Evolutionary conservation across 2,113 vertebrate genomes (phyloP).

Genomic region (Syngnathus floridae): DNA sequence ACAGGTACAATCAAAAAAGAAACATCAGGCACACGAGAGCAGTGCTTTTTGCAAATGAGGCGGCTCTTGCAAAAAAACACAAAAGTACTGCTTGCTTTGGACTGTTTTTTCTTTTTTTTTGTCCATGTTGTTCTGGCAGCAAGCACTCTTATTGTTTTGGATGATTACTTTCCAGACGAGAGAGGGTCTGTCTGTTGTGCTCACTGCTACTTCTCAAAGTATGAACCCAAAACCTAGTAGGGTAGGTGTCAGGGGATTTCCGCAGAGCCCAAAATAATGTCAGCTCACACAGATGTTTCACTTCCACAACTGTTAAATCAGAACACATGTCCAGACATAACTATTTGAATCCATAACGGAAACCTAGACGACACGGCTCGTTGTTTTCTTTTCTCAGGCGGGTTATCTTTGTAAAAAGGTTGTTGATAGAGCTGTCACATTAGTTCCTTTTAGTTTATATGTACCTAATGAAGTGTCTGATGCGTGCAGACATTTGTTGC

Average conservation of each 20-base stretch:
- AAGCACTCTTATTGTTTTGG: conserved; percentile 26
- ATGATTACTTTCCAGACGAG: conserved; percentile 27
- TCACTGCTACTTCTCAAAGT: conserved; percentile 22
- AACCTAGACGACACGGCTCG: no score
- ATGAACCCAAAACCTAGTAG: conserved; percentile 17
- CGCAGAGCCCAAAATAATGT: conserved; percentile 19
- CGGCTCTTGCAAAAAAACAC: conserved; percentile 2
- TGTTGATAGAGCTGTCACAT: not conserved
- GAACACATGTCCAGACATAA: conserved; percentile 4
- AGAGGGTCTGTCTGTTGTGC: conserved; percentile 24
- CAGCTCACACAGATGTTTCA: conserved; percentile 1
- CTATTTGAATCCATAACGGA: not conserved
- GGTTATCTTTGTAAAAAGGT: not conserved
- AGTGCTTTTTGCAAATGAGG: conserved; percentile 16
- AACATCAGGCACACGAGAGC: conserved; percentile 11
- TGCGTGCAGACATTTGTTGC: not conserved
- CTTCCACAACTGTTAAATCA: conserved; percentile 12
- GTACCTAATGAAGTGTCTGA: not conserved
- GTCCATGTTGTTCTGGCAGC: conserved; percentile 21
- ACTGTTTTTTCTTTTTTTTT: conserved; percentile 8
- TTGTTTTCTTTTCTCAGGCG: not conserved
- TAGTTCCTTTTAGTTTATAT: not conserved
- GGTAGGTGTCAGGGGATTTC: conserved; percentile 33
- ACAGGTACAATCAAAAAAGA: conserved; percentile 19
- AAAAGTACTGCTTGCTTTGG: conserved; percentile 9